These are phyloP conservation scores for Cirrhinus mrigala DNA, from an alignment of 2,797 vertebrate species.

Conservation along the genomic window DNA sequence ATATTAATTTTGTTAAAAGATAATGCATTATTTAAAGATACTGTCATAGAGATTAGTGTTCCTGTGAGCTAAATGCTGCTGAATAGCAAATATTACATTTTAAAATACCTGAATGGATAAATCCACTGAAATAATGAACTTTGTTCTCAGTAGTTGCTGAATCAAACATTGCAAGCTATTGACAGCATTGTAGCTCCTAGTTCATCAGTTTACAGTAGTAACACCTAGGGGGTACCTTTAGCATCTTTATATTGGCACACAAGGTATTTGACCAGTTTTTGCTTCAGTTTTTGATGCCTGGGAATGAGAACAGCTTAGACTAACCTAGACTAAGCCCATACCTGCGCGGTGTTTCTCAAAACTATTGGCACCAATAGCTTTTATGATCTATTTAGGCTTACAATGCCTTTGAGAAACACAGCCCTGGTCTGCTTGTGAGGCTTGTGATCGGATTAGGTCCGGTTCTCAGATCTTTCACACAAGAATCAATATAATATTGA, in stretches of 20 bases:
- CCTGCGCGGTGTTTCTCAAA: constrained; percentile 76
- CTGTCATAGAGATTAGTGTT: background rate
- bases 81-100: background rate
- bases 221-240: background rate
- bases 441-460: background rate
- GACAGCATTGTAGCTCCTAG: background rate
- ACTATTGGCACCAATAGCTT: background rate
- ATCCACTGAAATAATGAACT: background rate
- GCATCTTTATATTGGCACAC: background rate
- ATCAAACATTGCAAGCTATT: background rate
- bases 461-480: background rate
- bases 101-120: background rate
- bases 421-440: background rate
- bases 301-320: background rate
- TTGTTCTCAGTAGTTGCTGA: background rate
- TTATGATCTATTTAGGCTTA: background rate
- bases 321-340: constrained; percentile 61
- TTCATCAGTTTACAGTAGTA: background rate
- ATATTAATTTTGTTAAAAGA: background rate
- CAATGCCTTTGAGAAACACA: background rate
- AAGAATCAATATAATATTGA: background rate
- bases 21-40: background rate
- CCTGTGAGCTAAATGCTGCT: background rate
- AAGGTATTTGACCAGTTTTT: background rate
- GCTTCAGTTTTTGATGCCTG: background rate